These are phyloP conservation scores for Ridgeia piscesae DNA, from an alignment of 1,140 invertebrate species.

Conservation along the genomic window DNA sequence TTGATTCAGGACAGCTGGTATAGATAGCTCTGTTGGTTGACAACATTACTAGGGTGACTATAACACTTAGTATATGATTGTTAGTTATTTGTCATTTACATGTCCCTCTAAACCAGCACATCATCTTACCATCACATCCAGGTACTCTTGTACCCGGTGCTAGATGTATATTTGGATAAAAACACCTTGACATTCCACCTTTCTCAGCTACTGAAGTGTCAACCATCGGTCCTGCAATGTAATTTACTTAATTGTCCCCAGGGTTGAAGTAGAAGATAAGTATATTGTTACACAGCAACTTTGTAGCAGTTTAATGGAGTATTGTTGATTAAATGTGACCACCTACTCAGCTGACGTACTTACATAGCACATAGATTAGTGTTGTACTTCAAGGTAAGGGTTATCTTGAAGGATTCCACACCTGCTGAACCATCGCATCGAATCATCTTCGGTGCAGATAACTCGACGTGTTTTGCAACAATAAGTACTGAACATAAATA, in stretches of 20 bases:
- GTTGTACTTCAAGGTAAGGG: background rate
- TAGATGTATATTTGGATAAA: background rate
- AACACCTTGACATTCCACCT: background rate
- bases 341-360: background rate
- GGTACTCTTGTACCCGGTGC: background rate
- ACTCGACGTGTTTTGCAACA: background rate
- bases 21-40: no score
- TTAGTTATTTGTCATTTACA: background rate
- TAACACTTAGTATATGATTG: no score
- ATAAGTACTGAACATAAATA: background rate
- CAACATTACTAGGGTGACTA: no score
- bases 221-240: background rate
- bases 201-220: background rate
- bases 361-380: background rate
- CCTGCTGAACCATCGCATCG: background rate
- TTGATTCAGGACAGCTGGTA: no score
- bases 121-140: background rate
- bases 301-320: background rate
- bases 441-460: background rate
- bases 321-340: background rate
- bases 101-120: background rate
- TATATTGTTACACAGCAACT: background rate
- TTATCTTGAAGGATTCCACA: background rate
- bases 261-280: background rate
- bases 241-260: background rate